Evolutionary conservation across 30 jellyfish, hydroid and myxozoan genomes (phyloP), one percentile per base, ranked within the genome.

Genomic region (Aurelia sp.): DNA sequence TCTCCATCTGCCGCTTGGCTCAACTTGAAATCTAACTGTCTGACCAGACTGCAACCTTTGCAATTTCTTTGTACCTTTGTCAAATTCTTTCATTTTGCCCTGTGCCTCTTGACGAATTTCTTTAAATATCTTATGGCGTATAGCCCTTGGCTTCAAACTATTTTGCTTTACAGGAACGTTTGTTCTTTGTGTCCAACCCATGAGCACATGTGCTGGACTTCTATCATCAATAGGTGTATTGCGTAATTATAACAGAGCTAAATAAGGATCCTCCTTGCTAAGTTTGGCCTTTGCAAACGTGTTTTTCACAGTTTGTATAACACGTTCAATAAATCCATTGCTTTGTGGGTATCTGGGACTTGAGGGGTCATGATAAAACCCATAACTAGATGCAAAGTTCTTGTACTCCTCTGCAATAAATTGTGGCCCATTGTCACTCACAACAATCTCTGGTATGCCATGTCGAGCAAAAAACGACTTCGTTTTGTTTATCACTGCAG

Each of bases 371-470:
- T 84, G 91, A 12, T 51, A 13, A 65, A 71, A 71, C 30, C 93
- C 90, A 41, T 72, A 84, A 10, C n/a, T 27, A 6, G 23, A 48
- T 59, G 53, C 75, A 33, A 84, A 84, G 16, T 27, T n/a, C 37
- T 73, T 78, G 52, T 21, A 84, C 8, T 71, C 78, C 16, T 84
- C 23, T 15, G 89, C 41, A 16, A 23, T 57, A 31, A 52, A 74
- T 35, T 71, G 91, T 11, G 81, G 71, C 17, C 93, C 93, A 84
- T 84, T 84, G 69, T 84, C 93, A 19, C 71, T 27, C 61, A 84
- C 55, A 59, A 53, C 48, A 23, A 19, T 72, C 79, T 61, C 77
- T 33, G 91, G 93, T 11, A 84, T 84, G 1, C 93, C 93, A 59
- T 61, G 40, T 20, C 76, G 60, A 74, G 91, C 59, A 55, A 84